These are phyloP conservation scores for Stramonita haemastoma DNA, from an alignment of 2,888 invertebrate species.

Conservation along the genomic window DNA sequence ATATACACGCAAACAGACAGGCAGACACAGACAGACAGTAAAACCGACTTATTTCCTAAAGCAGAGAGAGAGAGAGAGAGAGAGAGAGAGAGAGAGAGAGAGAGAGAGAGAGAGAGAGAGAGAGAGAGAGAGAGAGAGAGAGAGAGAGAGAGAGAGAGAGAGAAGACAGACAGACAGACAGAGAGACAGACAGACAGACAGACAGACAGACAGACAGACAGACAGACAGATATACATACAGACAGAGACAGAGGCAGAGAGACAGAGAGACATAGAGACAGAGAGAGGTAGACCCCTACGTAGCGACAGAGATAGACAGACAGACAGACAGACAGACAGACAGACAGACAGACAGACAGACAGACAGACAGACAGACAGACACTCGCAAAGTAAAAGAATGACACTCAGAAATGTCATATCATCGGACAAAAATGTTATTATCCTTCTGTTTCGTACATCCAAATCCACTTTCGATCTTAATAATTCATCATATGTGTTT, in stretches of 20 bases:
- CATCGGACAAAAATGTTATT: too few species aligned
- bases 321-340: not conserved
- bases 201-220: not conserved
- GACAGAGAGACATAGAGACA: not conserved
- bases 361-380: not conserved
- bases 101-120: not conserved
- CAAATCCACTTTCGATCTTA: too few species aligned
- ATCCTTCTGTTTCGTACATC: too few species aligned
- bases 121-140: too few species aligned
- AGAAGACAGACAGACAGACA: constrained; percentile 1
- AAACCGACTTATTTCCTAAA: too few species aligned
- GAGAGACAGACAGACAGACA: not conserved
- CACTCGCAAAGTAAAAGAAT: not conserved
- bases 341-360: not conserved
- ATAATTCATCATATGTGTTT: too few species aligned
- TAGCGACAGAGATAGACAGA: not conserved
- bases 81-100: constrained; percentile 17
- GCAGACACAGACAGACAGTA: not conserved
- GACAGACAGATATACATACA: not conserved
- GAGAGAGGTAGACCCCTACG: too few species aligned
- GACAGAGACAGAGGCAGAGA: not conserved
- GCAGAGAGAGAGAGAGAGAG: constrained; percentile 16
- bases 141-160: not conserved
- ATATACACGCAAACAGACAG: not conserved
- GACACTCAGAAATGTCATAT: not conserved